Evolutionary conservation across 2,797 vertebrate species (phyloP), one percentile per base, ranked within the genome.

Genomic region (Monodelphis domestica): DNA sequence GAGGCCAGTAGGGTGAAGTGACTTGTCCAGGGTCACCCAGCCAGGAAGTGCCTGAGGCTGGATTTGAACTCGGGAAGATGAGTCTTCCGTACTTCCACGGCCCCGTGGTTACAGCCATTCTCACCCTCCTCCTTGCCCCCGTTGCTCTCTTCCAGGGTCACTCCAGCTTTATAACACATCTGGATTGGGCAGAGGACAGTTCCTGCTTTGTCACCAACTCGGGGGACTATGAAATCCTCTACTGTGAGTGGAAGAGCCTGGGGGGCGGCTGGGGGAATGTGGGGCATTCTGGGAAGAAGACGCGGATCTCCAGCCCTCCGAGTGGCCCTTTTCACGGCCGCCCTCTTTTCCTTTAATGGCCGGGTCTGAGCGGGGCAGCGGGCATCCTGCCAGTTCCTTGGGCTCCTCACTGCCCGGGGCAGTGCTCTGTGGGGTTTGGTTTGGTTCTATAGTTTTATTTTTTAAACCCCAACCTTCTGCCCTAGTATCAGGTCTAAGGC

Each of bases 211-310:
- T 99, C 97, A 99, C 99, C 98, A 99, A 99, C 98, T 99, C 99
- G 53, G 99, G 99, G 94, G 99, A 99, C 98, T 99, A 99, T 78
- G 99, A 99, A 97, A 99, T 99, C 97, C 98, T 99, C 95, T 99
- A 98, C 98, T 99, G 99, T 99, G 95, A 97, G 99, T 98, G 63
- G 24, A 10, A 88, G 51, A 55, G 30, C 87, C 14, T 29, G 70
- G 24, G 5, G 29, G 50, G 54, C 54, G 29, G 15, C n/a, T n/a
- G 5, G 53, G 53, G 29, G 24, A 63, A 93, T 53, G 89, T 51
- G 28, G 10, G 4, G 33, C n/a, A 45, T 15, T 24, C 4, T 0
- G n/a, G 89, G 38, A 29, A 15, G 24, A n/a, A 51, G 51, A 21
- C 50, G 14, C 3, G 29, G 10, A 4, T 2, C 87, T 51, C 28